Percentiles rank a stretch among this genome's conserved stretches.
Conservation (phyloP, 2,113 vertebrate species). For the Caretta caretta region DNA sequence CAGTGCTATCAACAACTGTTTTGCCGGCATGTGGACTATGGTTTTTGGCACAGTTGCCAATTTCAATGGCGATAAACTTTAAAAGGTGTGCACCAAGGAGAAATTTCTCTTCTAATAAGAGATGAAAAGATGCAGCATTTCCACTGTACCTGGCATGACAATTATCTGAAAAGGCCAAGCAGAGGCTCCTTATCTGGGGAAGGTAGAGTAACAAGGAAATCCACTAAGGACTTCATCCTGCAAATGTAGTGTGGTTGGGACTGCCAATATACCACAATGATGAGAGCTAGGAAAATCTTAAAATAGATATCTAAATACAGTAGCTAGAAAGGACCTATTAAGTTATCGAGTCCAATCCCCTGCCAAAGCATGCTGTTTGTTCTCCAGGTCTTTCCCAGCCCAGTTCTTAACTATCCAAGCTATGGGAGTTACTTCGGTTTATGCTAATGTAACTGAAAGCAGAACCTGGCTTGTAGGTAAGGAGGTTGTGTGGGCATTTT, state of each 20-base stretch:
- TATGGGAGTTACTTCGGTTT: neutral
- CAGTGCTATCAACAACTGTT: neutral
- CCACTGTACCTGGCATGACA: neutral
- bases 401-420: neutral
- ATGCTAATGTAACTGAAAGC: neutral
- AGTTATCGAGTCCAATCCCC: neutral
- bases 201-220: neutral
- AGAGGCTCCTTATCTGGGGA: neutral
- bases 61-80: neutral
- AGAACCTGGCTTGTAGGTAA: neutral
- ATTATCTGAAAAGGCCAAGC: neutral
- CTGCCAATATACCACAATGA: neutral
- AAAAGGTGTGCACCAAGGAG: neutral
- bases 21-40: neutral
- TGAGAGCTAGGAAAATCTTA: neutral
- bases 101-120: neutral
- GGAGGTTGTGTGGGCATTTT: neutral
- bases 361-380: neutral
- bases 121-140: neutral
- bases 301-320: neutral
- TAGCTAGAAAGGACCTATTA: neutral
- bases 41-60: neutral
- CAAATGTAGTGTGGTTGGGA: neutral
- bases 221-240: neutral
- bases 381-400: neutral